phyloP scores from a whole-genome alignment of 2,797 vertebrate genomes.

The Percopsis omiscomaycus region DNA sequence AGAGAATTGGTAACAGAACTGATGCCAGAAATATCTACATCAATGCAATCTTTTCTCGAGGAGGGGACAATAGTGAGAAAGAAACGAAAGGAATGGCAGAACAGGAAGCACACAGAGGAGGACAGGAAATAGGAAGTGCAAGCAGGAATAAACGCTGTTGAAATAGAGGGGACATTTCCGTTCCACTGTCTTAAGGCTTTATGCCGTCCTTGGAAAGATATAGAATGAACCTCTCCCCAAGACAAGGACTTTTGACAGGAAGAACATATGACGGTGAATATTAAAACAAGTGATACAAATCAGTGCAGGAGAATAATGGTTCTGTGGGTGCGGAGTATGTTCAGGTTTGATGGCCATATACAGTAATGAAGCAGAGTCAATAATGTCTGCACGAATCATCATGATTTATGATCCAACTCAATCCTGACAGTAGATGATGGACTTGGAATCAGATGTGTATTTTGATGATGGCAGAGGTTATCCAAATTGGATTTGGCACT shows the following conservation, averaged over 20 bases:
- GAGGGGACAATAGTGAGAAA: slow-evolving; percentile 46
- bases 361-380: no score
- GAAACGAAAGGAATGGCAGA: slow-evolving; percentile 53
- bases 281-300: slow-evolving; percentile 22
- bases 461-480: slow-evolving; percentile 6
- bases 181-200: slow-evolving; percentile 50
- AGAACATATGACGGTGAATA: slow-evolving; percentile 18
- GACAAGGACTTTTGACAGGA: slow-evolving; percentile 8
- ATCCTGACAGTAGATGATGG: not conserved
- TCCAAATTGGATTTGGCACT: not conserved
- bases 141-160: slow-evolving; percentile 72
- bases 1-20: slow-evolving; percentile 7
- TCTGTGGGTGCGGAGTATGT: not conserved
- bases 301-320: slow-evolving; percentile 4
- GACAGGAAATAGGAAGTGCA: slow-evolving; percentile 75
- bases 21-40: slow-evolving; percentile 7
- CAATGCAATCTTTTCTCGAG: slow-evolving; percentile 36
- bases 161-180: slow-evolving; percentile 68
- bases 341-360: no score
- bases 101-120: slow-evolving; percentile 68
- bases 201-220: slow-evolving; percentile 42
- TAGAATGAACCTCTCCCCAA: slow-evolving; percentile 11
- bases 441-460: not conserved
- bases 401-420: not conserved
- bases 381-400: not conserved